Conservation (phyloP, 1,140 invertebrate genomes). For the Nylanderia fulva region DNA sequence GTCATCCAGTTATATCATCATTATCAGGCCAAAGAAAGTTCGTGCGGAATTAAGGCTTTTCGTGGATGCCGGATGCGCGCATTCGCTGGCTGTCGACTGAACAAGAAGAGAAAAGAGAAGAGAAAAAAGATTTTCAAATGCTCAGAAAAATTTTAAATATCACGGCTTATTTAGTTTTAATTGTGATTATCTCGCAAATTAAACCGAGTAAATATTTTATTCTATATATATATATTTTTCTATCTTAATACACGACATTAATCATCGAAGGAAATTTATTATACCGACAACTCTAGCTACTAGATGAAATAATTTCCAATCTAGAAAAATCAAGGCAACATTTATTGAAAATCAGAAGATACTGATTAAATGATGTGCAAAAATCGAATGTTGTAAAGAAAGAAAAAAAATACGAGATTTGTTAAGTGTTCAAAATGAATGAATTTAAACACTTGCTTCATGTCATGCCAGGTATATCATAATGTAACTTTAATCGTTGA, state of each 20-base stretch:
- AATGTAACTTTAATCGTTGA: conserved; percentile 64
- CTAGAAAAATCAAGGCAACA: not conserved
- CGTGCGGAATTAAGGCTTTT: conserved; percentile 64
- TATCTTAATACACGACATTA: not conserved
- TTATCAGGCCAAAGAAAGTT: conserved; percentile 73
- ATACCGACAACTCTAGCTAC: not conserved
- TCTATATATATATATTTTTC: not conserved
- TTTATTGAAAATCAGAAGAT: conserved; percentile 12
- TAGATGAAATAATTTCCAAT: not conserved
- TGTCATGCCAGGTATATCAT: not conserved
- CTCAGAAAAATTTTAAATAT: conserved; percentile 33
- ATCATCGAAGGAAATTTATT: not conserved
- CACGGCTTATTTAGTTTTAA: not conserved
- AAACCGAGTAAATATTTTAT: not conserved
- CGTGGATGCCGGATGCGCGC: conserved; percentile 55
- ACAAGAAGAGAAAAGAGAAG: not conserved
- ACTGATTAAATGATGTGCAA: not conserved
- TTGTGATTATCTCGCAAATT: not conserved
- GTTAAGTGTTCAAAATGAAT: not conserved
- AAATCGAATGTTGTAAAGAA: not conserved
- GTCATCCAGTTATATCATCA: conserved; percentile 66
- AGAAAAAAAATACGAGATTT: not conserved
- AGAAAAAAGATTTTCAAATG: conserved; percentile 22
- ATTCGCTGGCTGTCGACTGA: conserved; percentile 53
- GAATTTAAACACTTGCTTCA: not conserved